Percentiles rank a stretch among this genome's conserved stretches.
These are phyloP conservation scores for Phainopepla nitens DNA, from an alignment of 2,113 vertebrate genomes.

Conservation along the genomic window DNA sequence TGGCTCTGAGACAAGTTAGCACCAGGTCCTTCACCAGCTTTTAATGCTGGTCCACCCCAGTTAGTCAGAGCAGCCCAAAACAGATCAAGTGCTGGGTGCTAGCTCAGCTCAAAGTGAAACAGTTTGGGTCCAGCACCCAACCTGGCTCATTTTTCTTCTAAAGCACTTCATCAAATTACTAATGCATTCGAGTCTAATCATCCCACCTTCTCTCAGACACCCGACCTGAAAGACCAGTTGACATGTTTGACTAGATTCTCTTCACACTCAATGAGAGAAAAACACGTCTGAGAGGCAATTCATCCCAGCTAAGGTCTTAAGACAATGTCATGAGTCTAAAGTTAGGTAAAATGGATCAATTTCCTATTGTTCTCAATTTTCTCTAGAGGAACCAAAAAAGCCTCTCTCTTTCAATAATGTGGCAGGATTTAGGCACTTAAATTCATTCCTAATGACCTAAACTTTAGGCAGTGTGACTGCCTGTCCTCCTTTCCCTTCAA, in stretches of 20 bases:
- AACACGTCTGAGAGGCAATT: background rate
- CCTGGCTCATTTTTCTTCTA: background rate
- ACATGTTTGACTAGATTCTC: background rate
- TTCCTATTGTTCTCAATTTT: background rate
- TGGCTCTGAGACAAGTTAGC: background rate
- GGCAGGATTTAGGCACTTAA: background rate
- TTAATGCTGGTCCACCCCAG: background rate
- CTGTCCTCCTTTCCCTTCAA: background rate
- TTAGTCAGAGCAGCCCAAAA: background rate
- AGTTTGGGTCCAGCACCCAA: background rate
- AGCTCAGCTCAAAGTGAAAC: background rate
- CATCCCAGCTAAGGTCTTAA: background rate
- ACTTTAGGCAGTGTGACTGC: background rate
- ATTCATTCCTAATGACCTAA: background rate
- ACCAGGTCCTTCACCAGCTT: fast-evolving
- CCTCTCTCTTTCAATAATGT: background rate
- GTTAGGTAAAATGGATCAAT: background rate
- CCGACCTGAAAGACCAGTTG: background rate
- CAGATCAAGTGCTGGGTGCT: background rate
- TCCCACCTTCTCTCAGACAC: background rate
- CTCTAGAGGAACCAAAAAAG: background rate
- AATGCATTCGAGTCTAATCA: background rate
- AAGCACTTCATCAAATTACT: background rate
- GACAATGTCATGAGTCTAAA: background rate
- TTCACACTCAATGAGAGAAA: background rate